Evolutionary conservation across 2,797 vertebrate species (phyloP).

Genomic region (Tokudaia muenninki): DNA sequence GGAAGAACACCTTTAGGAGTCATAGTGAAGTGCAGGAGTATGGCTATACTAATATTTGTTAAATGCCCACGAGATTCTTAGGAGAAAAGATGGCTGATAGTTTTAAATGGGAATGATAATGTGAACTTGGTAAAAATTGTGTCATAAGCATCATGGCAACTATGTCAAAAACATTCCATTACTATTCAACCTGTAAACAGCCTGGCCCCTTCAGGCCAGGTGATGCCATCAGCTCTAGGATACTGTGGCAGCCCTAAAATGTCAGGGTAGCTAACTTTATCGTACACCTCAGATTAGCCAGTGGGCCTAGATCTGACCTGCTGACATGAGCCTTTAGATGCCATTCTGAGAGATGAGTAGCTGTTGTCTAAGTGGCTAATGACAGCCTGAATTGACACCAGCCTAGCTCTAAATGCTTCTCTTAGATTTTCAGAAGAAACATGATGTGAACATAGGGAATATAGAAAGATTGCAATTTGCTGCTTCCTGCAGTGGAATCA

Average conservation of each 20-base stretch:
- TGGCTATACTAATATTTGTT: not conserved
- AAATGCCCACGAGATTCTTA: conserved; percentile 50
- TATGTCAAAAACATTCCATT: not conserved
- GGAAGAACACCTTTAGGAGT: conserved; percentile 3
- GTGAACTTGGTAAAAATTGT: conserved; percentile 2
- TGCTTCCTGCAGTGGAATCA: not conserved
- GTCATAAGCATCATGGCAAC: conserved; percentile 6
- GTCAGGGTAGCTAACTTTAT: conserved; percentile 30
- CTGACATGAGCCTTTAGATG: not conserved
- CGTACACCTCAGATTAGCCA: not conserved
- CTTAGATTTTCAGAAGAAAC: conserved; percentile 25
- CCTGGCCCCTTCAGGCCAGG: not conserved
- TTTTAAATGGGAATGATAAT: conserved; percentile 41
- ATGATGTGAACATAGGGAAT: not conserved
- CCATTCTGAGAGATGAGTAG: conserved; percentile 1
- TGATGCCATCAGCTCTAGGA: not conserved
- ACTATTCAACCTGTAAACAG: not conserved
- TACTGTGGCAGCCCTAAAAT: not conserved
- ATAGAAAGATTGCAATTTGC: not conserved
- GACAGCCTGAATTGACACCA: not conserved
- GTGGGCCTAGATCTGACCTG: not conserved
- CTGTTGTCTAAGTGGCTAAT: not conserved
- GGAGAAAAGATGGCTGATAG: not conserved
- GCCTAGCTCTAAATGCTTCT: not conserved
- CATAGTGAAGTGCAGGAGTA: not conserved